Evolutionary conservation across 2,797 vertebrate species (phyloP), one percentile per base, ranked within the genome.

Genomic region (Salarias fasciatus): DNA sequence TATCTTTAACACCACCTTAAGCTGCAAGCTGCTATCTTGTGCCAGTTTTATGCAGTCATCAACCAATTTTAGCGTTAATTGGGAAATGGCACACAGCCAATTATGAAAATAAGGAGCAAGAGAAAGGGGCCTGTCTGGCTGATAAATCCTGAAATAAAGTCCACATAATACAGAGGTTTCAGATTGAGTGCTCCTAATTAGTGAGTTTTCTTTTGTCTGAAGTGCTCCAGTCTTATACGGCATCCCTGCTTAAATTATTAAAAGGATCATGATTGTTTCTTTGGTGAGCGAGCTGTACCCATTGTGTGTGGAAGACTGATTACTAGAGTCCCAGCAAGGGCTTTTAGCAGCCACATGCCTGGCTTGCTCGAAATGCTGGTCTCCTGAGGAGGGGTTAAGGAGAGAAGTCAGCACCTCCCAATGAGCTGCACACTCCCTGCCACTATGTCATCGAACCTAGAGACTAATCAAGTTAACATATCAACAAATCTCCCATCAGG

Each of bases 401-500:
- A 81, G 82, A 61, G 0, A 1, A 74, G 82, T 66, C 72, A 46
- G 3, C 24, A 8, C 46, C 77, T 80, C 86, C 86, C 61, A 73
- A 72, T 61, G 77, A 76, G 86, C 59, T 18, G 31, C 79, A 63
- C 40, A 73, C 81, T 79, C 74, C 71, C 61, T 83, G 82, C 83
- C 80, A 88, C 82, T 53, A 42, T 67, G 85, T 91, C 12, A 63
- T 90, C 75, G 79, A 86, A 72, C 70, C 84, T 61, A 58, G 49
- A 70, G 73, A 79, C 85, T 94, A 96, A 97, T 95, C 93, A 87
- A 96, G 94, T 92, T 95, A 95, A 96, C 93, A 91, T 93, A 94
- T 94, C 93, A 93, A 92, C 93, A 92, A 75, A 90, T 90, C 87
- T 92, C 92, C 92, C 74, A 79, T 88, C 87, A 56, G 79, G 68